Conservation (phyloP, 2,888 invertebrate species). For the Diarsia dahlii region DNA sequence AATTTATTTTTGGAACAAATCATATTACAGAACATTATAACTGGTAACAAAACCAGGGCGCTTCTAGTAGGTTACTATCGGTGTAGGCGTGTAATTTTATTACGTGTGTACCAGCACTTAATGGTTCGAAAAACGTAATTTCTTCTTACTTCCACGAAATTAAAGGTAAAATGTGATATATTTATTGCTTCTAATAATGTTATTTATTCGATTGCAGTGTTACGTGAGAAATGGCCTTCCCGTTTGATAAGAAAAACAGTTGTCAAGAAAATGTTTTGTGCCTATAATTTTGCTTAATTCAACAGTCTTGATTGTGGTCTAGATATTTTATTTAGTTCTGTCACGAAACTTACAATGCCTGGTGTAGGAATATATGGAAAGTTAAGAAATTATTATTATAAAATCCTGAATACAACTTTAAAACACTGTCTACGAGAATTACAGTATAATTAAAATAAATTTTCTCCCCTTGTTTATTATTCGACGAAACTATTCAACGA, state of each 20-base stretch:
- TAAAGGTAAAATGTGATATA: slow-evolving; percentile 44
- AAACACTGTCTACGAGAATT: not conserved
- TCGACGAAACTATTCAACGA: not conserved
- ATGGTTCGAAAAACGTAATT: slow-evolving; percentile 48
- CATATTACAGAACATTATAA: not conserved
- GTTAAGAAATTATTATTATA: not conserved
- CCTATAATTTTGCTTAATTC: not conserved
- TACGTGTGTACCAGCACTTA: slow-evolving; percentile 44
- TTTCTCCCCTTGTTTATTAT: not conserved
- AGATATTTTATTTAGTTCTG: slow-evolving; percentile 15
- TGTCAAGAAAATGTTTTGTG: not conserved
- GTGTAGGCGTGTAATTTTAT: slow-evolving; percentile 40
- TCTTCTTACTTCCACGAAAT: slow-evolving; percentile 34
- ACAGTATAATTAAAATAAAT: not conserved
- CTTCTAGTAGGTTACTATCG: slow-evolving; percentile 13
- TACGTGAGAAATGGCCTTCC: slow-evolving; percentile 15
- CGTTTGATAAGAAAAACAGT: slow-evolving; percentile 17
- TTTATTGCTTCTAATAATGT: slow-evolving; percentile 43
- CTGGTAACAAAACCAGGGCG: not conserved
- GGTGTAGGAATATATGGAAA: too few relatives aligned
- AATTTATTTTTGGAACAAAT: not conserved
- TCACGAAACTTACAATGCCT: not conserved
- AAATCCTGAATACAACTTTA: not conserved
- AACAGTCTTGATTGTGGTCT: not conserved
- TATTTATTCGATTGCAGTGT: slow-evolving; percentile 44